phyloP scores from a whole-genome alignment of 2,797 vertebrate species.

The Phrynocephalus guinanensis region DNA sequence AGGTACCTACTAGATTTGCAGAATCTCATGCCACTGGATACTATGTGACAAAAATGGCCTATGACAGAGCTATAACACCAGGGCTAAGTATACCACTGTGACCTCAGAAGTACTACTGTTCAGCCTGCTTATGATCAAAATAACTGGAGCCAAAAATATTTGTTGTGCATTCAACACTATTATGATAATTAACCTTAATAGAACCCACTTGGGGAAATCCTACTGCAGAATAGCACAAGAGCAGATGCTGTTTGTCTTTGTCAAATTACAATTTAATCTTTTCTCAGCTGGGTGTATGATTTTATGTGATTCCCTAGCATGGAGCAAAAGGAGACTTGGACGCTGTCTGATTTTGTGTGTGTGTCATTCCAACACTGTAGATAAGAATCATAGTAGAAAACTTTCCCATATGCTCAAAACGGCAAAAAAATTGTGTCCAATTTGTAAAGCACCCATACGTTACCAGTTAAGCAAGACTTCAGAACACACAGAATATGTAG shows the following conservation, averaged over 20 bases:
- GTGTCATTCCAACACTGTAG: constrained; percentile 62
- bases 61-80: too few relatives aligned
- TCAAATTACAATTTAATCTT: constrained; percentile 57
- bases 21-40: background rate
- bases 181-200: background rate
- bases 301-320: background rate
- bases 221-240: constrained; percentile 3
- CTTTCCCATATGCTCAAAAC: constrained; percentile 66
- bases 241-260: constrained; percentile 45
- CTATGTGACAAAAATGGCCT: background rate
- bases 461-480: constrained; percentile 66
- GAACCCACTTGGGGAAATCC: background rate
- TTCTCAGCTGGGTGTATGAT: constrained; percentile 41
- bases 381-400: constrained; percentile 64
- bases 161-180: background rate
- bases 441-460: constrained; percentile 65
- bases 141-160: background rate
- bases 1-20: background rate
- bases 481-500: constrained; percentile 50
- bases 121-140: background rate
- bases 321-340: constrained; percentile 22
- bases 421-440: constrained; percentile 56
- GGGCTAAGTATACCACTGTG: background rate
- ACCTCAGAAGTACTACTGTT: background rate
- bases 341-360: constrained; percentile 55